phyloP scores from a whole-genome alignment of 1,140 invertebrate species.

The Panagrolaimus sp. region DNA sequence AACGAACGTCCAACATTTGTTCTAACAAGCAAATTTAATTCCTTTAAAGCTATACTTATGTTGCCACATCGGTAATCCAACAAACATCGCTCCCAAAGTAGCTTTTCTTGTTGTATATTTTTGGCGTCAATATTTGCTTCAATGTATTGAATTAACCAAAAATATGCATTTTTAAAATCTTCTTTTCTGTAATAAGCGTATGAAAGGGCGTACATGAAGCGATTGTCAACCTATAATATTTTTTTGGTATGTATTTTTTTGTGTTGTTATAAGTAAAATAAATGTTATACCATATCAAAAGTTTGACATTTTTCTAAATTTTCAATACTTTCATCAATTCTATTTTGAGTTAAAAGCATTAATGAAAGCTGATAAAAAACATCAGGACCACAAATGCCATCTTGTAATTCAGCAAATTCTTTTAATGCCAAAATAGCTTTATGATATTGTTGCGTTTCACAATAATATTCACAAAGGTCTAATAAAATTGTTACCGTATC shows the following conservation, averaged over 20 bases:
- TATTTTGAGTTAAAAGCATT: not conserved
- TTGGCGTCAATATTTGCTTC: not conserved
- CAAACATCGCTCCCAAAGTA: not conserved
- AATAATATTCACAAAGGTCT: not conserved
- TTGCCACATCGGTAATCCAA: not conserved
- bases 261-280: not conserved
- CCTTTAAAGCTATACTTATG: not conserved
- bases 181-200: not conserved
- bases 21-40: not conserved
- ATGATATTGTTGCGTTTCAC: slow-evolving; percentile 6
- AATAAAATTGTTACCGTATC: slow-evolving; percentile 13
- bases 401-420: slow-evolving; percentile 5
- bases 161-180: slow-evolving; percentile 6
- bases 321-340: not conserved
- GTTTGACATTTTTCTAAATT: not conserved
- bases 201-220: slow-evolving; percentile 4
- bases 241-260: not conserved
- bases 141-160: slow-evolving; percentile 4
- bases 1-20: not conserved
- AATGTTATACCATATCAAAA: slow-evolving; percentile 4
- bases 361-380: slow-evolving; percentile 3
- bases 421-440: slow-evolving; percentile 5
- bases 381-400: slow-evolving; percentile 6
- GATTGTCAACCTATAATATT: slow-evolving; percentile 2
- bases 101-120: slow-evolving; percentile 3